These are phyloP conservation scores for Lasioglossum baleicum DNA, from an alignment of 1,140 invertebrate genomes.

Conservation along the genomic window DNA sequence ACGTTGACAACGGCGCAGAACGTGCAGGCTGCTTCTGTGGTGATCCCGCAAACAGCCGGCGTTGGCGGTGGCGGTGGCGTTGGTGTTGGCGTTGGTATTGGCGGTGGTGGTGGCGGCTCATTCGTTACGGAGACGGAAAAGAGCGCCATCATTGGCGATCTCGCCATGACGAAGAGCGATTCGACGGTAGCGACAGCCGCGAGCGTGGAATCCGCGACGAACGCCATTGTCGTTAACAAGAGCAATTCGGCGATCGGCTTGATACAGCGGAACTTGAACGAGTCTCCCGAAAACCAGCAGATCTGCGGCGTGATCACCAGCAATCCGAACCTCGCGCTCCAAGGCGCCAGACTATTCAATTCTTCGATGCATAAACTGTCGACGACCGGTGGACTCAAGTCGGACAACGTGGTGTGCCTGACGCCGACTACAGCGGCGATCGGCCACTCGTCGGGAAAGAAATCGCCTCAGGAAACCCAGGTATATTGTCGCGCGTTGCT, in stretches of 20 bases:
- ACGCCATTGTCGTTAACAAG: conserved; percentile 74
- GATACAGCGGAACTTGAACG: conserved; percentile 69
- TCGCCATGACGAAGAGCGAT: conserved; percentile 55
- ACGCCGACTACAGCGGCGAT: conserved; percentile 50
- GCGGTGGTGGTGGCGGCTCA: conserved; percentile 25
- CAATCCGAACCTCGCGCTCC: conserved; percentile 72
- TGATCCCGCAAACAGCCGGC: conserved; percentile 59
- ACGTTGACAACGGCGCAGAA: conserved; percentile 52
- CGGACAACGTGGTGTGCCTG: conserved; percentile 72
- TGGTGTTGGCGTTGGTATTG: too few species aligned
- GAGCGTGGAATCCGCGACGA: conserved; percentile 48
- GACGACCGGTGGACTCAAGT: conserved; percentile 55
- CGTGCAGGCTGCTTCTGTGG: conserved; percentile 61
- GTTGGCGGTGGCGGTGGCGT: not conserved
- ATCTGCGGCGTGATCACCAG: conserved; percentile 78
- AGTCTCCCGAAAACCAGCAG: conserved; percentile 70
- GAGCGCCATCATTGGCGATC: conserved; percentile 44
- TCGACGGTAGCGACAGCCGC: conserved; percentile 11
- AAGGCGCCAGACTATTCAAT: conserved; percentile 74
- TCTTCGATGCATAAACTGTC: conserved; percentile 73
- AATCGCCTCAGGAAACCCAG: conserved; percentile 59
- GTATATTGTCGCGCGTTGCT: too few species aligned
- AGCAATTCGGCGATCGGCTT: conserved; percentile 66
- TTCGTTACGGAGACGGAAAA: conserved; percentile 60
- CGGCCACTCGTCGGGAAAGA: conserved; percentile 63